phyloP scores from a whole-genome alignment of 2,113 vertebrate genomes.

The Trichechus manatus region DNA sequence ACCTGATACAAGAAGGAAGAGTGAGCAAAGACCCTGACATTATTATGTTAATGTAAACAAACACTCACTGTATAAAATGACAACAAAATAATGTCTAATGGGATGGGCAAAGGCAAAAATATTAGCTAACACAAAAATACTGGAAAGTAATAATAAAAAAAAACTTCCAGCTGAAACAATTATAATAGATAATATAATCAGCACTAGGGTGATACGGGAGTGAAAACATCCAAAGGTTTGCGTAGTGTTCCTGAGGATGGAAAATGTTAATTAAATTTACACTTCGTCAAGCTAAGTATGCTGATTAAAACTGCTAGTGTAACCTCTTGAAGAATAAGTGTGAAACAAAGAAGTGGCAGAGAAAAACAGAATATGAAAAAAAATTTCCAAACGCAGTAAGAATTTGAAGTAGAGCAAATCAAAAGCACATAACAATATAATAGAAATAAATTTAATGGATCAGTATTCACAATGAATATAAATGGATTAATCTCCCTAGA shows the following conservation, averaged over 20 bases:
- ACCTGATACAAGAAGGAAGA: not conserved
- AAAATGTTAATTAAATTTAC: conserved; percentile 18
- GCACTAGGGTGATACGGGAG: not conserved
- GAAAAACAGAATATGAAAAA: not conserved
- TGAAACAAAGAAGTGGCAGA: not conserved
- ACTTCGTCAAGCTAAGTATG: not conserved
- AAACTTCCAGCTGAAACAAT: not conserved
- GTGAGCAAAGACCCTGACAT: not conserved
- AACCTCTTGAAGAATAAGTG: conserved; percentile 39
- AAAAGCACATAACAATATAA: not conserved
- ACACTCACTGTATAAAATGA: not conserved
- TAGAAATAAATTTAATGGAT: not conserved
- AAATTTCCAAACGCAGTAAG: not conserved
- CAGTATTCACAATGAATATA: not conserved
- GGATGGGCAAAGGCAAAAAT: not conserved
- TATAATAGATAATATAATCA: not conserved
- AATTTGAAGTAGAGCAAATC: not conserved
- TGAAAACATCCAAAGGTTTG: not conserved
- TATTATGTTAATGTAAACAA: not conserved
- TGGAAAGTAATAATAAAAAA: not conserved
- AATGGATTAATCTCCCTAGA: not conserved
- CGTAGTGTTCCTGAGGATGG: not conserved
- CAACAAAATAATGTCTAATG: not conserved
- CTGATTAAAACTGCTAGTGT: not conserved
- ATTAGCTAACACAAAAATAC: not conserved